phyloP scores from a whole-genome alignment of 2,888 invertebrate species.

The Philereme vetulata region DNA sequence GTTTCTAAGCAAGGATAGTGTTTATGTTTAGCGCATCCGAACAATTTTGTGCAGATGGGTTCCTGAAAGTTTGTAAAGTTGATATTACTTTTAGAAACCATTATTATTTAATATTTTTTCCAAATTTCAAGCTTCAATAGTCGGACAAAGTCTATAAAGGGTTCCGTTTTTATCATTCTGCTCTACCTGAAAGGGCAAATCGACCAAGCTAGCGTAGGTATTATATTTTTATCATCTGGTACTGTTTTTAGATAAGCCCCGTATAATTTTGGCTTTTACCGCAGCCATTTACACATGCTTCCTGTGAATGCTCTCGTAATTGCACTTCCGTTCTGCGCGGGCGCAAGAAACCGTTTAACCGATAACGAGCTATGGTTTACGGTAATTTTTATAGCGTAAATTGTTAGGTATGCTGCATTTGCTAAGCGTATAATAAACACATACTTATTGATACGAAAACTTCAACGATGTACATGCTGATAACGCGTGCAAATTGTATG shows the following conservation, averaged over 20 bases:
- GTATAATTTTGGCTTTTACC: constrained; percentile 24
- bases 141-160: too few relatives aligned
- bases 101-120: too few relatives aligned
- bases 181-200: too few relatives aligned
- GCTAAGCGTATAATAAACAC: constrained; percentile 20
- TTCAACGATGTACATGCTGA: constrained; percentile 10
- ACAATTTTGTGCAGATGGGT: too few relatives aligned
- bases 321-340: constrained; percentile 38
- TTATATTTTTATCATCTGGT: too few relatives aligned
- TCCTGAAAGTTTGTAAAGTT: too few relatives aligned
- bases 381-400: constrained; percentile 38
- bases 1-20: too few relatives aligned
- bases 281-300: constrained; percentile 35
- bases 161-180: too few relatives aligned
- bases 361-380: constrained; percentile 40
- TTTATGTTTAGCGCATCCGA: too few relatives aligned
- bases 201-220: too few relatives aligned
- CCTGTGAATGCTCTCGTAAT: constrained; percentile 38
- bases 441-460: constrained; percentile 12
- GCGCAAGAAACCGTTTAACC: constrained; percentile 31
- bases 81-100: too few relatives aligned
- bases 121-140: too few relatives aligned
- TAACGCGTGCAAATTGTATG: constrained; percentile 16
- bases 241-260: constrained; percentile 7
- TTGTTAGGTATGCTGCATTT: constrained; percentile 40